Percentiles rank a stretch among this genome's conserved stretches.
Conservation (phyloP, 2,888 invertebrate genomes). For the Caenorhabditis virilis region DNA sequence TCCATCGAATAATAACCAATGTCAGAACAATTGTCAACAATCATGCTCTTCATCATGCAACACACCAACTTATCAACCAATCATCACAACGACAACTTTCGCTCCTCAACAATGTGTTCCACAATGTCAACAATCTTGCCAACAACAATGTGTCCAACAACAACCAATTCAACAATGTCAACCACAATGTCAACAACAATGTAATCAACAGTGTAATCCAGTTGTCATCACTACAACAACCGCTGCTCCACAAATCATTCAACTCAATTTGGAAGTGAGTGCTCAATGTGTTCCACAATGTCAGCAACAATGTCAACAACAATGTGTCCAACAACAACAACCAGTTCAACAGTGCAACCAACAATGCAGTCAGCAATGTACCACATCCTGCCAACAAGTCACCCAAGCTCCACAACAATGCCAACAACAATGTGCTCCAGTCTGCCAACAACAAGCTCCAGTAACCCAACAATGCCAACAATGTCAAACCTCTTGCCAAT, state of each 20-base stretch:
- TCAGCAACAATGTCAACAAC: too few relatives aligned
- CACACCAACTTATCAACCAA: conserved; percentile 12
- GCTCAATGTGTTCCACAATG: too few relatives aligned
- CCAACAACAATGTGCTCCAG: conserved; percentile 22
- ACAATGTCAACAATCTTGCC: conserved; percentile 18
- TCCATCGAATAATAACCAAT: conserved; percentile 25
- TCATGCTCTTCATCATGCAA: conserved; percentile 29
- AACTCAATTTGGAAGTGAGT: conserved; percentile 1
- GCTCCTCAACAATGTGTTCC: conserved; percentile 23
- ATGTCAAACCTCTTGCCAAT: conserved; percentile 28
- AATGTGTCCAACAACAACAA: conserved; percentile 20
- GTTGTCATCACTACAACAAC: not conserved
- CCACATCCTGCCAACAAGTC: conserved; percentile 17
- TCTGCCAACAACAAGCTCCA: conserved; percentile 18
- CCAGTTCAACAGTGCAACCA: conserved; percentile 17
- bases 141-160: conserved; percentile 38
- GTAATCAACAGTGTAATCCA: conserved; percentile 21
- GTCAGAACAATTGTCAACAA: conserved; percentile 40
- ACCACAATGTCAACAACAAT: conserved; percentile 37
- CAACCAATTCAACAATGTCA: conserved; percentile 38
- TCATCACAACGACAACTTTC: conserved; percentile 22
- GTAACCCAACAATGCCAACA: conserved; percentile 25
- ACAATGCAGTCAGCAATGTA: conserved; percentile 26
- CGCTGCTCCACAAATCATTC: conserved; percentile 1
- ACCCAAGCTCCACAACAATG: conserved; percentile 15